phyloP scores from a whole-genome alignment of 1,140 invertebrate genomes.

The Drosophila littoralis region DNA sequence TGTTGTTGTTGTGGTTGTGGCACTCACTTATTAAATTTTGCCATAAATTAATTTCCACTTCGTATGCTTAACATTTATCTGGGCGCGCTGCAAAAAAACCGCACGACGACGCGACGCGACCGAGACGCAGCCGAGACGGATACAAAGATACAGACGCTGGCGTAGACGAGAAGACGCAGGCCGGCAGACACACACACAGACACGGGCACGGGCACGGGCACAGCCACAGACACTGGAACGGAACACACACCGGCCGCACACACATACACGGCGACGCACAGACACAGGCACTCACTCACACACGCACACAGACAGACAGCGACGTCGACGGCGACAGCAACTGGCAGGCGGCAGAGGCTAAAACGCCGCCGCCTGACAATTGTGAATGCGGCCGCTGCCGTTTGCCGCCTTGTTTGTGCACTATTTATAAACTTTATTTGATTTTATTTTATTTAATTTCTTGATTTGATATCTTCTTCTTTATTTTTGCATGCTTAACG shows the following conservation, averaged over 20 bases:
- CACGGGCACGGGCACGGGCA: neutral
- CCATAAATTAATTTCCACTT: constrained; percentile 70
- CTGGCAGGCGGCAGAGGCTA: constrained; percentile 11
- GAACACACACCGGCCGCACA: constrained; percentile 37
- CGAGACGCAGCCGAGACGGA: constrained; percentile 30
- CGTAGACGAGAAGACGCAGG: constrained; percentile 39
- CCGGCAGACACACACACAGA: constrained; percentile 41
- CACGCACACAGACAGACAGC: constrained; percentile 8
- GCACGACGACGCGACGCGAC: constrained; percentile 32
- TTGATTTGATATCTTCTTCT: constrained; percentile 27
- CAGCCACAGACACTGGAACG: constrained; percentile 14
- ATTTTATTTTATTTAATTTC: constrained; percentile 17
- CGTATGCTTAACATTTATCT: constrained; percentile 48
- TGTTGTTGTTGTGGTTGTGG: constrained; percentile 47
- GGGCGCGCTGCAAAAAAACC: constrained; percentile 25
- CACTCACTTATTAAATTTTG: constrained; percentile 65
- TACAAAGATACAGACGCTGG: constrained; percentile 20
- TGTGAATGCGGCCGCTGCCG: constrained; percentile 54
- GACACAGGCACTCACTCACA: constrained; percentile 8
- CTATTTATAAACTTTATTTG: constrained; percentile 74
- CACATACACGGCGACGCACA: constrained; percentile 30
- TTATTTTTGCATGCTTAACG: constrained; percentile 49
- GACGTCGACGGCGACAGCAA: constrained; percentile 9
- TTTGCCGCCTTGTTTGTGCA: constrained; percentile 65
- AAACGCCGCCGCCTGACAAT: constrained; percentile 69